Evolutionary conservation across 2,113 vertebrate genomes (phyloP).

Genomic region (Chitala chitala): DNA sequence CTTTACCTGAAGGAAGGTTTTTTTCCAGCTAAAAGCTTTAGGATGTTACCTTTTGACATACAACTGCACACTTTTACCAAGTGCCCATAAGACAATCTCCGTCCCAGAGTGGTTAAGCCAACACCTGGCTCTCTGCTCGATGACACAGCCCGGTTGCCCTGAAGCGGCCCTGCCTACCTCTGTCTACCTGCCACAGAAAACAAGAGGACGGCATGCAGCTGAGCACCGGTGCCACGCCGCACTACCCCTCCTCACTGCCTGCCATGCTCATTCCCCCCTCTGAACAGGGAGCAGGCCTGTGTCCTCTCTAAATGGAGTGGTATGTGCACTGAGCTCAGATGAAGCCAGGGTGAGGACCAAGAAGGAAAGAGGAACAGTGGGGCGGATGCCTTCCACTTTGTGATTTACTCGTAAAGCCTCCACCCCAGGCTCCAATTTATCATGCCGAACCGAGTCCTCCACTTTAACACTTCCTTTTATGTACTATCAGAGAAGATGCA

Average conservation of each 20-base stretch:
- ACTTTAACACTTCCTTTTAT: slow-evolving; percentile 52
- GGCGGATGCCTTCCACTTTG: slow-evolving; percentile 50
- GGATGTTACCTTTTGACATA: slow-evolving; percentile 80
- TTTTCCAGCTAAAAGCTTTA: background rate
- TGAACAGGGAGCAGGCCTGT: slow-evolving; percentile 42
- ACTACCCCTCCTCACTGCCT: background rate
- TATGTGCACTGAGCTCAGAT: slow-evolving; percentile 61
- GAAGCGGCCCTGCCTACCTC: slow-evolving; percentile 76
- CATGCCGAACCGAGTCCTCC: slow-evolving; percentile 7
- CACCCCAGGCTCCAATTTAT: slow-evolving; percentile 28
- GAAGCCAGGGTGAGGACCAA: slow-evolving; percentile 60
- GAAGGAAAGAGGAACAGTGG: slow-evolving; percentile 51
- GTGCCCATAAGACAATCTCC: slow-evolving; percentile 75
- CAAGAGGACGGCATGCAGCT: background rate
- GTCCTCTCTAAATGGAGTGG: slow-evolving; percentile 82
- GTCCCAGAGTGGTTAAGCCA: slow-evolving; percentile 75
- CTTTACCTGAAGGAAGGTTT: background rate
- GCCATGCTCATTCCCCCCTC: slow-evolving; percentile 28
- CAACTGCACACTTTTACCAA: slow-evolving; percentile 74
- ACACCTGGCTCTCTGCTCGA: slow-evolving; percentile 81
- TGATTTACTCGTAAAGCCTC: slow-evolving; percentile 46
- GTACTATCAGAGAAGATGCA: slow-evolving; percentile 23
- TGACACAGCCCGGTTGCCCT: slow-evolving; percentile 82
- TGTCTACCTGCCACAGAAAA: slow-evolving; percentile 50
- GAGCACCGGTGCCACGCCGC: background rate